Percentiles rank a stretch among this genome's conserved stretches.
Conservation (phyloP, 1,140 invertebrate genomes). For the Sycophaga agraensis region DNA sequence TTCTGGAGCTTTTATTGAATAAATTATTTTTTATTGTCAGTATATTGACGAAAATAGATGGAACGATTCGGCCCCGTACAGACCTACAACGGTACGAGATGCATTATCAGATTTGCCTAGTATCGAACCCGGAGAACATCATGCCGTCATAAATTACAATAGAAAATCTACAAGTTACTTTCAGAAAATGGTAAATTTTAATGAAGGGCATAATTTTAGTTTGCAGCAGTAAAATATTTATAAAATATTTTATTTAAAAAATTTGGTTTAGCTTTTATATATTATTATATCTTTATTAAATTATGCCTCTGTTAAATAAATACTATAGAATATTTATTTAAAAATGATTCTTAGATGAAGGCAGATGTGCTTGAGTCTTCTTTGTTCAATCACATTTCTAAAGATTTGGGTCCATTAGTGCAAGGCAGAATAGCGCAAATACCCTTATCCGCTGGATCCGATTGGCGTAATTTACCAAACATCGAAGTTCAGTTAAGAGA, state of each 20-base stretch:
- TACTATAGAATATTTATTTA: not conserved
- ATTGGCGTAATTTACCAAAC: conserved; percentile 87
- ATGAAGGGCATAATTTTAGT: not conserved
- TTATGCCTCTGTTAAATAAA: not conserved
- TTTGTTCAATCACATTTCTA: conserved; percentile 81
- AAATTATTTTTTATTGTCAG: conserved; percentile 34
- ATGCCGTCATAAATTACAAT: conserved; percentile 72
- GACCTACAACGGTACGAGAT: conserved; percentile 77
- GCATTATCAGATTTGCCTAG: conserved; percentile 80
- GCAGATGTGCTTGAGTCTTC: conserved; percentile 55
- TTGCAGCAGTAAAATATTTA: not conserved
- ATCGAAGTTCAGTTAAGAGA: conserved; percentile 69
- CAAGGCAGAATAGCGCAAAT: conserved; percentile 76
- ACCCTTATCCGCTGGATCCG: conserved; percentile 74
- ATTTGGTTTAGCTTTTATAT: not conserved
- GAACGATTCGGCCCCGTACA: conserved; percentile 67
- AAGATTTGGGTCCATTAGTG: conserved; percentile 79
- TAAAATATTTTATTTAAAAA: not conserved
- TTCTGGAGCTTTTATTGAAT: too few species aligned
- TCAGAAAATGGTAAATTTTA: conserved; percentile 64
- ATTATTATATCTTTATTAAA: not conserved
- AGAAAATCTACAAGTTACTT: conserved; percentile 73
- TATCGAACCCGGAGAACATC: conserved; percentile 71
- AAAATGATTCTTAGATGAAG: conserved; percentile 5
- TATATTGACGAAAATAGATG: conserved; percentile 56